phyloP scores from a whole-genome alignment of 2,113 vertebrate genomes.

The Bubo scandiacus region DNA sequence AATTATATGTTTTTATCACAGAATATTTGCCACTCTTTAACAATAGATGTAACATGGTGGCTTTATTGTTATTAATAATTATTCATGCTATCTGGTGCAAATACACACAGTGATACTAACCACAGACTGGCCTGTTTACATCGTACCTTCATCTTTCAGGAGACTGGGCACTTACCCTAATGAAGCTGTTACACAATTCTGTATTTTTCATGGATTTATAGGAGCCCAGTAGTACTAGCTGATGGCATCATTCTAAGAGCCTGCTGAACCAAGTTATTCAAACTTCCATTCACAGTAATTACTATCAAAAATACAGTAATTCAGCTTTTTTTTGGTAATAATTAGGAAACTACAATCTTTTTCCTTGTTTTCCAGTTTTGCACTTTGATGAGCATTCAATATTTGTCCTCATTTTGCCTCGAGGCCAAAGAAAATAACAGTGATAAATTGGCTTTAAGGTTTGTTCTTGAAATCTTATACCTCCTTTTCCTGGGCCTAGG shows the following conservation, averaged over 20 bases:
- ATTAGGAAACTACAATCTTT: neutral
- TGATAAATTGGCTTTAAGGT: neutral
- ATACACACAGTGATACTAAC: neutral
- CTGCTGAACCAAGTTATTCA: neutral
- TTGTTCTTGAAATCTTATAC: neutral
- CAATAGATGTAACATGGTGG: neutral
- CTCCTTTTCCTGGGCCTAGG: neutral
- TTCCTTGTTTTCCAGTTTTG: neutral
- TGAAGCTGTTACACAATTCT: neutral
- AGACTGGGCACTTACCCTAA: neutral
- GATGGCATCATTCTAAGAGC: neutral
- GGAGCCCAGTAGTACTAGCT: neutral
- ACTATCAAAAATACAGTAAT: neutral
- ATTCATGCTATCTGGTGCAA: neutral
- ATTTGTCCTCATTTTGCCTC: neutral
- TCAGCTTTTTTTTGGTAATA: neutral
- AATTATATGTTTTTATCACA: neutral
- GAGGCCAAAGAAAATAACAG: neutral
- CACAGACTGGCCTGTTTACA: neutral
- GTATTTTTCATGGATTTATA: neutral
- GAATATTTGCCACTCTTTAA: neutral
- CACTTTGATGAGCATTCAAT: neutral
- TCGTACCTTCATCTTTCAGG: neutral
- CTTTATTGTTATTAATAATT: neutral
- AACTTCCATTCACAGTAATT: neutral